Conservation (phyloP, 2,113 vertebrate genomes). For the Pituophis catenifer region DNA sequence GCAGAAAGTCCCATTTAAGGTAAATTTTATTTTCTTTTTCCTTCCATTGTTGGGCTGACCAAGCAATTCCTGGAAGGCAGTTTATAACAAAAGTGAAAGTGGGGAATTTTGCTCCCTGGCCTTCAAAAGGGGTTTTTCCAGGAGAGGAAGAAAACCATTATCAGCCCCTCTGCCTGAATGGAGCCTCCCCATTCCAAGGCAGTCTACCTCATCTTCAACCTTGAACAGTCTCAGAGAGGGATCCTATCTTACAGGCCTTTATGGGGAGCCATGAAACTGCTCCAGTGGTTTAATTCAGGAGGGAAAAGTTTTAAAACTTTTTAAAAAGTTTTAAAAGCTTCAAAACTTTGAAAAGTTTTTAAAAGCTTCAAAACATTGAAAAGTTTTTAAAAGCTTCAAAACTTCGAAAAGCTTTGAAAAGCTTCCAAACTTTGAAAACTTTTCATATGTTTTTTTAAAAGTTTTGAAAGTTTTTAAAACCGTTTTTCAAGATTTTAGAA, state of each 20-base stretch:
- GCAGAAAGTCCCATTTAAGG: neutral
- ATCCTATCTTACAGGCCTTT: neutral
- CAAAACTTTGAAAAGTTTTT: neutral
- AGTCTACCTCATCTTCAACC: neutral
- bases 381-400: neutral
- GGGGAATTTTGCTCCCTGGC: neutral
- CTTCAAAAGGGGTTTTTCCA: neutral
- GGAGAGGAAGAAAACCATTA: neutral
- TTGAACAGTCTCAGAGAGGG: neutral
- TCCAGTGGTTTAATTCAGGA: neutral
- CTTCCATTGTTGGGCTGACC: neutral
- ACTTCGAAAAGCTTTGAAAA: too few species aligned
- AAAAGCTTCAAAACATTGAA: neutral
- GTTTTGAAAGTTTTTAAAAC: too few species aligned
- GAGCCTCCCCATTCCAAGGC: neutral
- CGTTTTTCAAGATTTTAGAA: too few species aligned
- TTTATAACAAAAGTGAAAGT: neutral
- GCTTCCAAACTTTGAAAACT: too few species aligned
- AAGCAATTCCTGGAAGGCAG: accelerated
- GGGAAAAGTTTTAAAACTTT: neutral
- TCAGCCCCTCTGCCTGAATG: neutral
- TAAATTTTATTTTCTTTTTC: neutral
- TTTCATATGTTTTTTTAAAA: too few species aligned
- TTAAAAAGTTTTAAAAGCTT: neutral
- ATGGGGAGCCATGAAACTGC: neutral